Base-by-base conservation (phyloP, 2,888 invertebrate genomes). In the Aspidapion aeneum region DNA sequence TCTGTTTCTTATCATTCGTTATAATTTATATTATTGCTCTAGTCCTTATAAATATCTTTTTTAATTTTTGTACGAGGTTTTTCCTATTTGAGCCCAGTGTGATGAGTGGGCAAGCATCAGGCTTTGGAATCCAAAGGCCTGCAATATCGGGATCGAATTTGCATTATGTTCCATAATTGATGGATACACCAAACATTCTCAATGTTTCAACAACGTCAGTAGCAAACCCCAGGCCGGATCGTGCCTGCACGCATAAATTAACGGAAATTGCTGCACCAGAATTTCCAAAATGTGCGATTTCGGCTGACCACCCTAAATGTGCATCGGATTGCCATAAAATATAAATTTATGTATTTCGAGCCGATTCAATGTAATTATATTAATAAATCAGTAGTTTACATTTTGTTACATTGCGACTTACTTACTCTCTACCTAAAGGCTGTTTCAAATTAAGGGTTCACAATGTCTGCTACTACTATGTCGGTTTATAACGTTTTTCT, bases 101-200 rank as follows among this genome's bases (percentile, higher is more conserved):
- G n/a, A n/a, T n/a, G n/a, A n/a, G n/a, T n/a, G n/a, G n/a, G n/a
- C n/a, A n/a, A n/a, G n/a, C n/a, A n/a, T n/a, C 67, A 60, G 62
- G 63, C 65, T 65, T 60, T 64, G 58, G 63, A 64, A 60, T 67
- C 62, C 55, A 65, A 65, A 65, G 64, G 65, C 62, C 64, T 59
- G 57, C 60, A 64, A 62, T 65, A 57, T 20, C 20, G 56, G 64
- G 65, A 64, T 64, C 65, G 60, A 61, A 68, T 68, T 68, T 68
- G 64, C 64, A 68, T 68, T 68, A 68, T 68, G 64, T 62, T 68
- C 65, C 65, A 68, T 68, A 68, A 68, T 68, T 68, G 68, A 66
- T 68, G 65, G 51, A 67, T 65, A 63, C 61, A 62, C 57, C 63
- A 65, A 67, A 67, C 64, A 65, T 67, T 65, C 67, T 67, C 64